These are phyloP conservation scores for Drosophila falleni DNA, from an alignment of 2,888 invertebrate genomes.

Conservation along the genomic window DNA sequence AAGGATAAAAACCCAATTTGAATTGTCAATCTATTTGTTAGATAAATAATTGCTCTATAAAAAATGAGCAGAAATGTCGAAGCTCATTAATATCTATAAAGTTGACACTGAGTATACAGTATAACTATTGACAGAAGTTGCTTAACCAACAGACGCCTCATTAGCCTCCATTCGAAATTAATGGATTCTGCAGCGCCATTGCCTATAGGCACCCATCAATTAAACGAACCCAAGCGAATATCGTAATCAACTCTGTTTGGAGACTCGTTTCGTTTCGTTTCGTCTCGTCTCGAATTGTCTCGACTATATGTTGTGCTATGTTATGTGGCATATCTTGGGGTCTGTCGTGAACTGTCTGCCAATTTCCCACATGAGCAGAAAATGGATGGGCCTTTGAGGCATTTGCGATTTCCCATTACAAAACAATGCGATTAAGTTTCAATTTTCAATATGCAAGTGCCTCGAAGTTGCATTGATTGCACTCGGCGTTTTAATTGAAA, in stretches of 20 bases:
- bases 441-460: conserved; percentile 56
- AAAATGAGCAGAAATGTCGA: conserved; percentile 14
- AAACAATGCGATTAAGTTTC: conserved; percentile 72
- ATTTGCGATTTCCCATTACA: conserved; percentile 38
- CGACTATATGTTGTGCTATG: conserved; percentile 12
- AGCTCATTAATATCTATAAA: conserved; percentile 48
- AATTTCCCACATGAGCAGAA: conserved; percentile 28
- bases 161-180: conserved; percentile 57
- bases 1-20: conserved; percentile 10
- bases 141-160: conserved; percentile 47
- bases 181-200: conserved; percentile 44
- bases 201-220: conserved; percentile 60
- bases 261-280: conserved; percentile 18
- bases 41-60: conserved; percentile 8
- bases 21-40: conserved; percentile 12
- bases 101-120: conserved; percentile 13
- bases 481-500: conserved; percentile 67
- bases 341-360: conserved; percentile 36
- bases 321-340: conserved; percentile 34
- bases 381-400: conserved; percentile 45
- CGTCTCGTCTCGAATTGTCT: neutral
- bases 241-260: conserved; percentile 26
- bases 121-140: conserved; percentile 47
- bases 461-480: conserved; percentile 19
- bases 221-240: conserved; percentile 59